Evolutionary conservation across 2,113 vertebrate genomes (phyloP), one percentile per base, ranked within the genome.

Genomic region (Indicator indicator): DNA sequence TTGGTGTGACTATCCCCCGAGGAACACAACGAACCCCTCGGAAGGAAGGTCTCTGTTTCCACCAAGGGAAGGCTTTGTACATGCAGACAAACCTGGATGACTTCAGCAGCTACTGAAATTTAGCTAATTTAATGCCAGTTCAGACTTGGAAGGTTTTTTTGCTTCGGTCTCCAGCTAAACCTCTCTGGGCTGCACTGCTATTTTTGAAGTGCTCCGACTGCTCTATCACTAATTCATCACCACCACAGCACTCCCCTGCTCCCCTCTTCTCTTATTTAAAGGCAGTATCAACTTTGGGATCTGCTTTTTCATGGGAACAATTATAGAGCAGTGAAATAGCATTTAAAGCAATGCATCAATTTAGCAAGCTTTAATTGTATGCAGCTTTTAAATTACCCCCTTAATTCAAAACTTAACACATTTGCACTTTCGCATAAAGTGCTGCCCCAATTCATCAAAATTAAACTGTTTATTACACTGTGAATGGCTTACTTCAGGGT

Each of bases 401-500:
- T 90, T 94, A 96, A 92, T 94, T 93, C 82, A 84, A 94, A 95
- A 90, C 81, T 71, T 75, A 94, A 87, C 70, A 83, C 65, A 92
- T 91, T 68, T 87, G 48, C 90, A 90, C 77, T 92, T 92, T 85
- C 75, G 87, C 92, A 93, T 92, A 77, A 90, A 93, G 67, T 9
- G 10, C 78, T 67, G 74, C 73, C 79, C 88, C 59, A 54, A 87
- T 95, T 96, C 69, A 96, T 92, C 86, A 96, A 79, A 93, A 89
- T 73, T n/a, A 95, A 96, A 56, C 50, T 71, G 63, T 90, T 94
- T 68, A 79, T 95, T 90, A 69, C 59, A 64, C 44, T 58, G 64
- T 59, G 73, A 94, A 92, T 83, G 58, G 91, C 97, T 96, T 95
- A 99, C 99, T 98, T 99, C 98, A 1, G 98, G 99, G 95, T 99